Conservation (phyloP, 2,113 vertebrate genomes). For the Ornithorhynchus anatinus region DNA sequence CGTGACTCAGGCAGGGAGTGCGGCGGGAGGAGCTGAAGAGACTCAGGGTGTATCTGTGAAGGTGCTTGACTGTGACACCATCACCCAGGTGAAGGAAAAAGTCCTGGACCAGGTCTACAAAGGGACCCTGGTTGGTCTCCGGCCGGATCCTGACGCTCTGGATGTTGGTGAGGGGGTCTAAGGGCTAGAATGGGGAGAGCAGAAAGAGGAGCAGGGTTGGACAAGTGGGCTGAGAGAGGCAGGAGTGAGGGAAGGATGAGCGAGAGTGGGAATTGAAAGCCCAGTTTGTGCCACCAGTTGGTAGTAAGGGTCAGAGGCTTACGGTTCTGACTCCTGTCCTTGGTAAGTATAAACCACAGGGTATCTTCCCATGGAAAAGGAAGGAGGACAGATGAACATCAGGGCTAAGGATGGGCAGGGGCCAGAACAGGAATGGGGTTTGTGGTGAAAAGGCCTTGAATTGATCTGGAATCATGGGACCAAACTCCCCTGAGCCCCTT, state of each 20-base stretch:
- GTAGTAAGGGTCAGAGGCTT: not conserved
- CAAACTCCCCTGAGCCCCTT: not conserved
- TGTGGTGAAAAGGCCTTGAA: too few species aligned
- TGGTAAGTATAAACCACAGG: too few species aligned
- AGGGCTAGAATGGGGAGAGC: not conserved
- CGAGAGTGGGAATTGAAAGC: not conserved
- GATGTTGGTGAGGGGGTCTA: conserved; percentile 85
- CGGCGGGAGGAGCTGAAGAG: conserved; percentile 74
- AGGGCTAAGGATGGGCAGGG: too few species aligned
- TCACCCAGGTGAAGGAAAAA: conserved; percentile 97
- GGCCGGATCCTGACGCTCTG: conserved; percentile 87
- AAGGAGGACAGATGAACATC: too few species aligned
- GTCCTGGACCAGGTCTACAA: conserved; percentile 96
- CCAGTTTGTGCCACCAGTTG: not conserved
- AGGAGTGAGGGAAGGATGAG: not conserved
- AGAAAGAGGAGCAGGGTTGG: not conserved
- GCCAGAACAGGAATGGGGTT: too few species aligned
- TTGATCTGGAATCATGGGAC: too few species aligned
- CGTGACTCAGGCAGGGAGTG: conserved; percentile 75
- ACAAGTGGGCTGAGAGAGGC: not conserved
- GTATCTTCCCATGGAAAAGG: too few species aligned
- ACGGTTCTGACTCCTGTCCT: not conserved
- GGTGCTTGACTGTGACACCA: conserved; percentile 93
- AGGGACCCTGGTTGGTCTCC: conserved; percentile 86
- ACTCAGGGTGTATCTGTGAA: conserved; percentile 85